Conservation (phyloP, 1,140 invertebrate genomes). For the Bombus fervidus region DNA sequence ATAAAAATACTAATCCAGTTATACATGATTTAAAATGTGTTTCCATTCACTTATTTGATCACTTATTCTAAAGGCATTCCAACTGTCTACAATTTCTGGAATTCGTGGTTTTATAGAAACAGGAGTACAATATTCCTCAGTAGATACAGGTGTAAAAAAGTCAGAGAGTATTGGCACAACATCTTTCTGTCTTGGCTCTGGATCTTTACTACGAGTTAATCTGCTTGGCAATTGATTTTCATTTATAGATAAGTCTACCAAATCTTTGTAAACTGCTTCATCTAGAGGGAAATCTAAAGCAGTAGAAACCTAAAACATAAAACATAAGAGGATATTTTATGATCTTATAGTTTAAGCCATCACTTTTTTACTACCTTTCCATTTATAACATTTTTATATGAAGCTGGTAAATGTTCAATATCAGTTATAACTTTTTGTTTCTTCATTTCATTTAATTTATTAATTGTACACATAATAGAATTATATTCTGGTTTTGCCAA, state of each 20-base stretch:
- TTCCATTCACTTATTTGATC: slow-evolving; percentile 74
- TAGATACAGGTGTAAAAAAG: slow-evolving; percentile 71
- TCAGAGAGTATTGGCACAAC: slow-evolving; percentile 69
- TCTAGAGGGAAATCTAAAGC: slow-evolving; percentile 73
- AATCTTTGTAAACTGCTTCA: slow-evolving; percentile 75
- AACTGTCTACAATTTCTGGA: slow-evolving; percentile 62
- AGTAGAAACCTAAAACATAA: slow-evolving; percentile 69
- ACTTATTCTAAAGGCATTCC: slow-evolving; percentile 72
- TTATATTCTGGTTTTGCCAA: slow-evolving; percentile 74
- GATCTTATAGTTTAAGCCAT: not conserved
- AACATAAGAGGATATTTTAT: not conserved
- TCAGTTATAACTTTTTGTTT: slow-evolving; percentile 67
- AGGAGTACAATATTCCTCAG: slow-evolving; percentile 67
- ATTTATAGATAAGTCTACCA: slow-evolving; percentile 73
- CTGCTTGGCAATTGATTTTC: slow-evolving; percentile 70
- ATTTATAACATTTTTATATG: slow-evolving; percentile 66
- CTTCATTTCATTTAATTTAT: slow-evolving; percentile 70
- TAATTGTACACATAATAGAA: slow-evolving; percentile 73
- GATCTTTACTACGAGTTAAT: slow-evolving; percentile 73
- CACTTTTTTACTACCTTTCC: slow-evolving; percentile 70
- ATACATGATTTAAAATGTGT: slow-evolving; percentile 58
- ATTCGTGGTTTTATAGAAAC: slow-evolving; percentile 52
- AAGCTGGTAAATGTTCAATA: slow-evolving; percentile 65
- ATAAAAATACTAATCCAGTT: not conserved
- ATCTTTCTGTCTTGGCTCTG: slow-evolving; percentile 72